Conservation (phyloP, 2,888 invertebrate genomes). For the Diachrysia chrysitis region DNA sequence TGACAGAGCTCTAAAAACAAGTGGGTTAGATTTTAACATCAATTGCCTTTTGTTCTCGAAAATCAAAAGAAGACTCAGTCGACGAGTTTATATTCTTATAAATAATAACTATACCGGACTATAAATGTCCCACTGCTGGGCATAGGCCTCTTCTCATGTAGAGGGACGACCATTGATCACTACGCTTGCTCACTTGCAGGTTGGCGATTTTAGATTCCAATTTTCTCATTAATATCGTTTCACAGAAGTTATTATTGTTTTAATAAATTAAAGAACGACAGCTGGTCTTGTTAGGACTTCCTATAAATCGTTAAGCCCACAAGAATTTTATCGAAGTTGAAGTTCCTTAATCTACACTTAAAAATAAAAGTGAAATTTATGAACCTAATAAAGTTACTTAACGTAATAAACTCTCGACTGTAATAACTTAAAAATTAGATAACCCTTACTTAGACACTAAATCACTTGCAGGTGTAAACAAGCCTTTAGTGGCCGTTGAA, state of each 20-base stretch:
- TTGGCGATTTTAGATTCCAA: too few relatives aligned
- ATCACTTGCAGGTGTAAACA: constrained; percentile 2
- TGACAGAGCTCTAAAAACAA: constrained; percentile 14
- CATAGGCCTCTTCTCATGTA: too few relatives aligned
- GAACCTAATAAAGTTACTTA: background rate
- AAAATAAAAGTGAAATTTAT: background rate
- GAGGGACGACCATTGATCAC: too few relatives aligned
- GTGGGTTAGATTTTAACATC: constrained; percentile 14
- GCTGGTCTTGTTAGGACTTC: background rate
- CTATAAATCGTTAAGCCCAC: background rate
- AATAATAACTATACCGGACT: too few relatives aligned
- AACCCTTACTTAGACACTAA: constrained; percentile 1
- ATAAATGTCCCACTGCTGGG: too few relatives aligned
- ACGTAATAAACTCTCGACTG: background rate
- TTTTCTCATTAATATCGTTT: background rate
- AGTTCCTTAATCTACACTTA: background rate
- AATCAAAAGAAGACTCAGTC: constrained; percentile 7
- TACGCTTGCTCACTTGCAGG: too few relatives aligned
- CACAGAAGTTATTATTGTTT: background rate
- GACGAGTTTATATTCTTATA: too few relatives aligned
- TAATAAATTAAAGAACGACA: too few relatives aligned
- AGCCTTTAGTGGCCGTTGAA: constrained; percentile 25
- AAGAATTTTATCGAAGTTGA: background rate
- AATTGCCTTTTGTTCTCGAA: constrained; percentile 1
- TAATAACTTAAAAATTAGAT: constrained; percentile 2